Evolutionary conservation across 2,888 invertebrate genomes (phyloP).

Genomic region (Caenorhabditis sp.): DNA sequence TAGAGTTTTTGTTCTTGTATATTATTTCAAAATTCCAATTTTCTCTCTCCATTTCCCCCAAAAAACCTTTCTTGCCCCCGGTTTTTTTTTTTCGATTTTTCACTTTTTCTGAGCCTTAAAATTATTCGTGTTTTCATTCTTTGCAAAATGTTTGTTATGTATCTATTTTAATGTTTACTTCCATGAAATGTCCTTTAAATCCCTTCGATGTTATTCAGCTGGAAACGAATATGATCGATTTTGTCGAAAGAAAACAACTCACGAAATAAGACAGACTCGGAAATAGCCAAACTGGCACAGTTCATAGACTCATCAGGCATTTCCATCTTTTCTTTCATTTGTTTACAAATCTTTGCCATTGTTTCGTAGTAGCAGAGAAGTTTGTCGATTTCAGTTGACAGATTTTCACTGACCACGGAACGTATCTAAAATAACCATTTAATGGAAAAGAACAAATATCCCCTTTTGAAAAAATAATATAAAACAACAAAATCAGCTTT

Average conservation of each 20-base stretch:
- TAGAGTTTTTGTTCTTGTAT: conserved; percentile 9
- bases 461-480: not conserved
- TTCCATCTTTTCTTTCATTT: conserved; percentile 16
- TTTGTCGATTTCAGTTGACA: conserved; percentile 8
- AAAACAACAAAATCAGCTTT: not conserved
- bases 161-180: not conserved
- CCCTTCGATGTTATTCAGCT: not conserved
- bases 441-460: no score
- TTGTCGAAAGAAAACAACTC: no score
- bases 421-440: not conserved
- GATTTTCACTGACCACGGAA: not conserved
- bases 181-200: no score
- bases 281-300: no score
- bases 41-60: not conserved
- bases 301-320: conserved; percentile 3
- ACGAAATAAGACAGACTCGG: no score
- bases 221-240: no score
- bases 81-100: not conserved
- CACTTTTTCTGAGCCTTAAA: not conserved
- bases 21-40: conserved; percentile 6
- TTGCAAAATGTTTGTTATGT: not conserved
- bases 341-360: conserved; percentile 14
- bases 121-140: not conserved
- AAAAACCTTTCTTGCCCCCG: not conserved
- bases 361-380: conserved; percentile 9